Base-by-base conservation (phyloP, 2,797 vertebrate genomes). In the Chromobotia macracanthus region DNA sequence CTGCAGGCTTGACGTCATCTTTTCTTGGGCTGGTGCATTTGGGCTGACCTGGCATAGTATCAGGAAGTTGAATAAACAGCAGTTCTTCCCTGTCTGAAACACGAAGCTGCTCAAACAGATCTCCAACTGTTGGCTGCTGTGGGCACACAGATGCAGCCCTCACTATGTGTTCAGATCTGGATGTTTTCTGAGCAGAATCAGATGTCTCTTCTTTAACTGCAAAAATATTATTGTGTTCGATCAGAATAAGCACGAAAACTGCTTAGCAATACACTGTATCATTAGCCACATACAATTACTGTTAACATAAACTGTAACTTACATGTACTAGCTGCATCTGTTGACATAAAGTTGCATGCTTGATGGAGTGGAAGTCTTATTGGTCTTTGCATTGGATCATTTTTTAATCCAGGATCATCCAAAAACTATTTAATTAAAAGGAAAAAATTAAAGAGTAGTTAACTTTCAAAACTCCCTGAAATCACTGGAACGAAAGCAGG, bases 51-150 rank as follows among this genome's bases (percentile, higher is more conserved):
- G 93, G 93, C 82, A 94, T 87, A 16, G 89, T 90, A 84, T 94
- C 93, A 0, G 93, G 93, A 25, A 94, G 82, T 87, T 94, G 93
- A 83, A 94, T 93, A 82, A 94, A 92, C 75, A 94, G 89, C 38
- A 94, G 88, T 82, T 94, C 91, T 46, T 93, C 91, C 55, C 75
- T 79, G 21, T 89, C 89, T 0, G 92, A 91, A 28, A 94, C 61
- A 38, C 86, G 86, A 63, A 94, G 88, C 15, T 89, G 88, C 72
- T 87, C 88, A 80, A 94, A 90, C 51, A 92, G 83, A 1, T 92
- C 86, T 0, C 82, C 88, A 73, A 94, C 80, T 0, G 85, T 84
- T 0, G 85, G 88, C 73, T 88, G 88, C 31, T 87, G 87, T 0
- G 83, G 77, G 69, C 65, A 81, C 48, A 72, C 10, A 16, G 19